A percentile compares a stretch with the other conserved stretches of the same genome.
These are phyloP conservation scores for Morpho achilles DNA, from an alignment of 2,888 invertebrate genomes.

Conservation along the genomic window DNA sequence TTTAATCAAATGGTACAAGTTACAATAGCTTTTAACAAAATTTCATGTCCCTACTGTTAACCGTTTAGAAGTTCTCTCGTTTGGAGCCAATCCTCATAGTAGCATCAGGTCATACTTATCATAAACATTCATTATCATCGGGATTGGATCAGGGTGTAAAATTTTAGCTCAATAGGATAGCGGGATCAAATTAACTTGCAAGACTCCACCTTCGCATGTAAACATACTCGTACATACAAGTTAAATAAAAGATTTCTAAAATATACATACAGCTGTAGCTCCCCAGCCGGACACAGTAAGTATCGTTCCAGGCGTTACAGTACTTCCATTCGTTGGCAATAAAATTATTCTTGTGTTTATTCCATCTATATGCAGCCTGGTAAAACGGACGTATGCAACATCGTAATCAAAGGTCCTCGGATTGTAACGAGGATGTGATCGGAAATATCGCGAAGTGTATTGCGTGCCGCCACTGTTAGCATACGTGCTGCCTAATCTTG, in stretches of 20 bases:
- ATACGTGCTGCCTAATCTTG: constrained; percentile 60
- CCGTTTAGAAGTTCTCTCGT: too few species aligned
- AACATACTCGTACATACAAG: too few species aligned
- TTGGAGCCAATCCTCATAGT: too few species aligned
- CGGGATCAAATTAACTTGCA: too few species aligned
- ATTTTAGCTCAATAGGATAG: too few species aligned
- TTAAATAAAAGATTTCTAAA: background rate
- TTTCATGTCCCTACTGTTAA: too few species aligned
- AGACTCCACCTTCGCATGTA: too few species aligned
- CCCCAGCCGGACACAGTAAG: constrained; percentile 60
- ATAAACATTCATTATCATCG: too few species aligned
- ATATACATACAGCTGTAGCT: constrained; percentile 28
- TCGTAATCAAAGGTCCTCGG: constrained; percentile 58
- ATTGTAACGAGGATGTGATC: constrained; percentile 59
- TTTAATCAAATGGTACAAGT: too few species aligned
- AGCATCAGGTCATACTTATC: too few species aligned
- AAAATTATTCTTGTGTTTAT: constrained; percentile 30
- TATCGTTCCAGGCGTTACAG: constrained; percentile 37
- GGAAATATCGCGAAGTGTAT: constrained; percentile 45
- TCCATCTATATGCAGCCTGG: background rate
- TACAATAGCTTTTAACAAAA: too few species aligned
- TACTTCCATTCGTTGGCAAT: constrained; percentile 33
- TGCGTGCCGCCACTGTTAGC: constrained; percentile 51
- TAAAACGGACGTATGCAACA: constrained; percentile 53
- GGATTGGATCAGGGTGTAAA: too few species aligned